Percentiles rank a stretch among this genome's conserved stretches.
phyloP scores from a whole-genome alignment of 1,140 invertebrate species.

The Camponotus vicinus region DNA sequence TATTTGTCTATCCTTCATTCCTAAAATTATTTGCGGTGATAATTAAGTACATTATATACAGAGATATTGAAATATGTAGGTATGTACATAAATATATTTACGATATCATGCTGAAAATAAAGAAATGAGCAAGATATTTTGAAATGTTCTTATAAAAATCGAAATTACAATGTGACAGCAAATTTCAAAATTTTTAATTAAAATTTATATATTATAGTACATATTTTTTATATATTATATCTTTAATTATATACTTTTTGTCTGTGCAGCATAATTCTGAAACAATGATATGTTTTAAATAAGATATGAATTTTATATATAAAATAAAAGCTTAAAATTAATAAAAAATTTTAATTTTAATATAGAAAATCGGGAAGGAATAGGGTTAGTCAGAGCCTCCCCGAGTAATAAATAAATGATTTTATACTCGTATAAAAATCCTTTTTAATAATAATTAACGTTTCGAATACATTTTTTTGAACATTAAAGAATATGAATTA shows the following conservation, averaged over 20 bases:
- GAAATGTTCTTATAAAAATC: not conserved
- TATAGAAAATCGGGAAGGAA: too few relatives aligned
- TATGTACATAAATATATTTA: not conserved
- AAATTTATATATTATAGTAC: not conserved
- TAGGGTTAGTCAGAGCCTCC: too few relatives aligned
- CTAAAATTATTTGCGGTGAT: not conserved
- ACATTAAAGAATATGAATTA: slow-evolving; percentile 11
- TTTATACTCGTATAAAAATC: too few relatives aligned
- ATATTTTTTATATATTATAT: not conserved
- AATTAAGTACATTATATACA: not conserved
- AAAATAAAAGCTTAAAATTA: not conserved
- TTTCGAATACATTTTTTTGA: not conserved
- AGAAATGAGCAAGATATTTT: not conserved
- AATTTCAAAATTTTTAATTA: not conserved
- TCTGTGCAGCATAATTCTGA: not conserved
- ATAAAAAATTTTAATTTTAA: too few relatives aligned
- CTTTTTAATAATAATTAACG: too few relatives aligned
- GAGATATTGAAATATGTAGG: not conserved
- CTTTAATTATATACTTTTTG: not conserved
- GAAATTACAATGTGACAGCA: not conserved
- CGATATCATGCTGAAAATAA: not conserved
- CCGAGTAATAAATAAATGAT: too few relatives aligned
- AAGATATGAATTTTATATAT: too few relatives aligned
- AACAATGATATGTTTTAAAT: too few relatives aligned
- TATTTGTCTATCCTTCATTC: slow-evolving; percentile 11